Percentiles rank a stretch among this genome's conserved stretches.
Evolutionary conservation across 2,797 vertebrate species (phyloP).

Genomic region (Eulemur mongoz): DNA sequence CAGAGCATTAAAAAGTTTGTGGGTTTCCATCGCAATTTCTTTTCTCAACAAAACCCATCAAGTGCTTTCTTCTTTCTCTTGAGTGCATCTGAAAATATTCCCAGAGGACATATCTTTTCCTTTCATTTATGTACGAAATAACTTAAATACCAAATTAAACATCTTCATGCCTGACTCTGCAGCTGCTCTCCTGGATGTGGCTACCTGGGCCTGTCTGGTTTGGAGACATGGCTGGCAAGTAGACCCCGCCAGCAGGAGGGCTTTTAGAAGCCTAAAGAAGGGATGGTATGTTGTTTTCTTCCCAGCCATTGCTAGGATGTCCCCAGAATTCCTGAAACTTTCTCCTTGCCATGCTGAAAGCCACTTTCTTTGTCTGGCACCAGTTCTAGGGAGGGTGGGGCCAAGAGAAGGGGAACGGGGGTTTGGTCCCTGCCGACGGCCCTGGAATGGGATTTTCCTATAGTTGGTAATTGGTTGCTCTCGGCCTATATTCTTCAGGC

Average conservation of each 20-base stretch:
- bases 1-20: not conserved
- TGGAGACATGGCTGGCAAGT: not conserved
- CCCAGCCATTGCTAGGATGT: not conserved
- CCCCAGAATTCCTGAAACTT: not conserved
- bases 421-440: not conserved
- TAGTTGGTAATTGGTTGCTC: not conserved
- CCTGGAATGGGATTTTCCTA: not conserved
- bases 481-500: not conserved
- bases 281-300: not conserved
- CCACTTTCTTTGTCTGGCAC: not conserved
- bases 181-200: constrained; percentile 49
- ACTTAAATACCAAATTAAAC: constrained; percentile 64
- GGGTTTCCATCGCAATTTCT: not conserved
- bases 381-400: not conserved
- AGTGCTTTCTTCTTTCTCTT: constrained; percentile 42
- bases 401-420: not conserved
- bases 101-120: constrained; percentile 62
- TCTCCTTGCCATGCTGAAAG: not conserved
- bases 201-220: not conserved
- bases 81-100: constrained; percentile 69
- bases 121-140: constrained; percentile 75
- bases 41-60: not conserved
- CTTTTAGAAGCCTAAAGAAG: not conserved
- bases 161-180: constrained; percentile 60
- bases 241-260: not conserved